Evolutionary conservation across 1,140 invertebrate genomes (phyloP).

Genomic region (Nasonia vitripennis): DNA sequence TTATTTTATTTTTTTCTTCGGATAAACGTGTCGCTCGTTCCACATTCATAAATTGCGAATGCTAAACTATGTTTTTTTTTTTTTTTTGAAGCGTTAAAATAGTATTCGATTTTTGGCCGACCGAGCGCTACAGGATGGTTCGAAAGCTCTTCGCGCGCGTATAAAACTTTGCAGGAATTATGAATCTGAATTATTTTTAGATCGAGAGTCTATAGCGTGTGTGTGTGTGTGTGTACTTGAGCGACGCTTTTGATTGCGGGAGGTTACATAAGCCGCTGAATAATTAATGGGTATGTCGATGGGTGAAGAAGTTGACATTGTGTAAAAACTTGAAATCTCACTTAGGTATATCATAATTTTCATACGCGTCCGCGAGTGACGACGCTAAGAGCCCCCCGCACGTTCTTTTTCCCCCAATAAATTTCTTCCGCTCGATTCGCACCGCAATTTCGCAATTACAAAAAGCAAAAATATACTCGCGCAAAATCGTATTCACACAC

Average conservation of each 20-base stretch:
- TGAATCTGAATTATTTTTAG: constrained; percentile 1
- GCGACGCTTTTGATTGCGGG: constrained; percentile 4
- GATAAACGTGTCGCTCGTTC: neutral
- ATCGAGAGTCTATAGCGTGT: neutral
- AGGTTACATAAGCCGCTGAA: constrained; percentile 38
- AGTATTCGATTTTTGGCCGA: no score
- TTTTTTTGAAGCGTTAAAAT: no score
- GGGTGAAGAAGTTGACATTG: constrained; percentile 29
- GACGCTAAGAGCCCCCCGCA: no score
- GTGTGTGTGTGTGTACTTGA: neutral
- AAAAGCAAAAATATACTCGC: no score
- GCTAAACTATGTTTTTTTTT: no score
- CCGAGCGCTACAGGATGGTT: no score
- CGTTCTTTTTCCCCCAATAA: no score
- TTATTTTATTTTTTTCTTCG: neutral
- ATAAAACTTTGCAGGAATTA: neutral
- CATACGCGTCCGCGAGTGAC: neutral
- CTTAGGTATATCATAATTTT: constrained; percentile 23
- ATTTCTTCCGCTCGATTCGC: no score
- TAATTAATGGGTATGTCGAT: neutral
- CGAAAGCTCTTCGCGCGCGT: no score
- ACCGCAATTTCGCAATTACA: no score
- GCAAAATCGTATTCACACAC: no score
- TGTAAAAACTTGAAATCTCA: constrained; percentile 37
- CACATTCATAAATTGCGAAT: neutral